Evolutionary conservation across 2,888 invertebrate genomes (phyloP).

Genomic region (Unio pictorum): DNA sequence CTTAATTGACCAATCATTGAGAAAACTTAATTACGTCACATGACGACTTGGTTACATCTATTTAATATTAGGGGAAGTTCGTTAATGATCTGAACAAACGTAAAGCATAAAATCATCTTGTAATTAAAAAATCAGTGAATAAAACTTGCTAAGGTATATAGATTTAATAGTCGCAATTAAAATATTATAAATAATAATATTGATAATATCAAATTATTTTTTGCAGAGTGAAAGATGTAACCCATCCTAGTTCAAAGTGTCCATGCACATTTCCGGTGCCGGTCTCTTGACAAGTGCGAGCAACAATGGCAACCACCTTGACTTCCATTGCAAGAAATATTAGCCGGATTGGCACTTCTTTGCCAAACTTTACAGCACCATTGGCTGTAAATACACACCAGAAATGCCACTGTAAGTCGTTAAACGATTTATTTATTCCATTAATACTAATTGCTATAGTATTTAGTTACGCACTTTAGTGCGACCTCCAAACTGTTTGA

Average conservation of each 20-base stretch:
- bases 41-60: slow-evolving; percentile 5
- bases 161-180: too few relatives aligned
- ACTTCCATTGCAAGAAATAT: slow-evolving; percentile 53
- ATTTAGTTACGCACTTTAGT: too few relatives aligned
- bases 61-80: background rate
- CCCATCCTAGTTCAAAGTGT: too few relatives aligned
- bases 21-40: slow-evolving; percentile 34
- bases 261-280: slow-evolving; percentile 36
- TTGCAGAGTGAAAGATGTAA: too few relatives aligned
- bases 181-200: too few relatives aligned
- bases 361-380: slow-evolving; percentile 58
- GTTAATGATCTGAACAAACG: too few relatives aligned
- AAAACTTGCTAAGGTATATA: too few relatives aligned
- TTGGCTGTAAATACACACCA: slow-evolving; percentile 46
- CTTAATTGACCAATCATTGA: slow-evolving; percentile 46
- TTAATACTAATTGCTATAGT: too few relatives aligned
- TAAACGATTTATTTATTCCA: background rate
- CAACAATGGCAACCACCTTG: slow-evolving; percentile 61
- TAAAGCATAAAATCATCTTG: too few relatives aligned
- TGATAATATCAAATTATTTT: too few relatives aligned
- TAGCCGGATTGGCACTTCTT: slow-evolving; percentile 46
- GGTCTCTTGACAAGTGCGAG: slow-evolving; percentile 39
- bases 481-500: too few relatives aligned
- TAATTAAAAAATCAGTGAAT: too few relatives aligned
- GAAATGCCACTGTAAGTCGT: slow-evolving; percentile 64